Percentiles rank a stretch among this genome's conserved stretches.
Conservation (phyloP, 2,888 invertebrate genomes). For the Phragmatobia fuliginosa region DNA sequence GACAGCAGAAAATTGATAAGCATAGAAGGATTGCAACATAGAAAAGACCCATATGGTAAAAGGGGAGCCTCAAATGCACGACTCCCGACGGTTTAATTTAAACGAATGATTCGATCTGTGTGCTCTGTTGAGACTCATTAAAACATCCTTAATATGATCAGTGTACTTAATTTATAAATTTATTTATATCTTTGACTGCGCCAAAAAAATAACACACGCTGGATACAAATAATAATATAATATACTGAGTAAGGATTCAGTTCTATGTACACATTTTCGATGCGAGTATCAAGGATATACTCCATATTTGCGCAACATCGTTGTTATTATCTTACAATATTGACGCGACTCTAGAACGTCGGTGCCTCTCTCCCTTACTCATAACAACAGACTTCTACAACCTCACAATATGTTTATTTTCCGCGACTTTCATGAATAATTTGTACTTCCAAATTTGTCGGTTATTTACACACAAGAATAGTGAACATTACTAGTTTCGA, state of each 20-base stretch:
- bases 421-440: conserved; percentile 20
- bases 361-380: conserved; percentile 15
- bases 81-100: no score
- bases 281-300: conserved; percentile 10
- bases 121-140: background rate
- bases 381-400: conserved; percentile 18
- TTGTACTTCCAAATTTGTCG: conserved; percentile 14
- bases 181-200: background rate
- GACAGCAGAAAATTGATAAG: no score
- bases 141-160: background rate
- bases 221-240: background rate
- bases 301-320: conserved; percentile 14
- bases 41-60: no score
- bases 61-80: no score
- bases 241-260: background rate
- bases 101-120: background rate
- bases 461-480: conserved; percentile 7
- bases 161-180: no score
- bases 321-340: conserved; percentile 21
- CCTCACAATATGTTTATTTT: conserved; percentile 17
- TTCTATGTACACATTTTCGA: conserved; percentile 13
- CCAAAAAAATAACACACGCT: background rate
- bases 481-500: conserved; percentile 1
- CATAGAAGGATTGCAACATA: no score
- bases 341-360: conserved; percentile 19